These are phyloP conservation scores for Pantala flavescens DNA, from an alignment of 1,140 invertebrate genomes.

Conservation along the genomic window DNA sequence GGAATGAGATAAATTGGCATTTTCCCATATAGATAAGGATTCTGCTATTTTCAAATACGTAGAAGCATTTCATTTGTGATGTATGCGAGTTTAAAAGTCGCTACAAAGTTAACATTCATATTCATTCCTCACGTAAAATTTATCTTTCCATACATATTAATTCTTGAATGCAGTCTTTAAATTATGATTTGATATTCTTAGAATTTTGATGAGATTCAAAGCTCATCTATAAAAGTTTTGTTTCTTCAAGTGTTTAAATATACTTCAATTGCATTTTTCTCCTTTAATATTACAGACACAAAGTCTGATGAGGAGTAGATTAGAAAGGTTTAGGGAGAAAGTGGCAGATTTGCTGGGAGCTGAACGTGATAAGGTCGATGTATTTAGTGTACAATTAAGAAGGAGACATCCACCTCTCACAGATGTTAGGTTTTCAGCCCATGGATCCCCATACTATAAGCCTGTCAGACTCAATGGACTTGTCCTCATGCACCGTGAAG, in stretches of 20 bases:
- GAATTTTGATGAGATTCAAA: too few species aligned
- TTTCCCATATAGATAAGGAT: too few species aligned
- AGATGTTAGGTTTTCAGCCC: constrained; percentile 87
- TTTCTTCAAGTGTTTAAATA: too few species aligned
- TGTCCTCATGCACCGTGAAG: constrained; percentile 83
- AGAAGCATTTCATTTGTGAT: too few species aligned
- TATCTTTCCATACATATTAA: too few species aligned
- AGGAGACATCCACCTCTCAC: constrained; percentile 78
- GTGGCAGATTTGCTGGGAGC: constrained; percentile 72
- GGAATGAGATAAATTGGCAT: background rate
- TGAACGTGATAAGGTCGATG: constrained; percentile 81
- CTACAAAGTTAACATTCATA: background rate
- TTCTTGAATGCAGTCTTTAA: too few species aligned
- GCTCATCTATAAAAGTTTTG: too few species aligned
- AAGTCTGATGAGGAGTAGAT: constrained; percentile 71
- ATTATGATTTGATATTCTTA: too few species aligned
- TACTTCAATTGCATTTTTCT: too few species aligned
- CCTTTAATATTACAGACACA: constrained; percentile 44
- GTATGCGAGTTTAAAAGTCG: background rate
- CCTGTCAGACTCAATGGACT: constrained; percentile 88
- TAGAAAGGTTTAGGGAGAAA: constrained; percentile 79
- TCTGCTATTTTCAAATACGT: too few species aligned
- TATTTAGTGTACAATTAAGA: constrained; percentile 86
- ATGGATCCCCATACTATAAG: constrained; percentile 92
- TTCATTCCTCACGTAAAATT: background rate